Percentiles rank a stretch among this genome's conserved stretches.
Conservation (phyloP, 2,113 vertebrate genomes). For the Zosterops lateralis region DNA sequence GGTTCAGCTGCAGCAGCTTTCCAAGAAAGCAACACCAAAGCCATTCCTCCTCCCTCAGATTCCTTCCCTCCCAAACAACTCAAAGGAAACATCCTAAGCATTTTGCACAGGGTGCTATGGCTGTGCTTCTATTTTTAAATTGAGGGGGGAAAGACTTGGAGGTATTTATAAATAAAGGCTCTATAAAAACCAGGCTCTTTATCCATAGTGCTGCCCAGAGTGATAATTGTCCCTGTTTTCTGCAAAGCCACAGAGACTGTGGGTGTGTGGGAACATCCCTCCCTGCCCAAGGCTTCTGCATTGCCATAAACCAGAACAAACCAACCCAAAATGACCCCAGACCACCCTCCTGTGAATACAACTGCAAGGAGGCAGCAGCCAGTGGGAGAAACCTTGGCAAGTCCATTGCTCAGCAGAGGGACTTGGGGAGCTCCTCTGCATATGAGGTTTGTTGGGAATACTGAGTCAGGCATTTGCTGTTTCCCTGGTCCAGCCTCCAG, state of each 20-base stretch:
- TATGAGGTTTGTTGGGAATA: neutral
- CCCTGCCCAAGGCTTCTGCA: neutral
- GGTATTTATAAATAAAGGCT: constrained; percentile 39
- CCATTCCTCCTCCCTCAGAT: constrained; percentile 11
- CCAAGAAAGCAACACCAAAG: constrained; percentile 30
- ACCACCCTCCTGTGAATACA: accelerated
- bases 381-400: neutral
- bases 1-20: constrained; percentile 26
- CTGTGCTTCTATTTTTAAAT: constrained; percentile 32
- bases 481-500: neutral
- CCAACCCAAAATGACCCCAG: neutral
- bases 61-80: neutral
- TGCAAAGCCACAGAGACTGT: neutral
- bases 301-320: neutral
- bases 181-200: neutral
- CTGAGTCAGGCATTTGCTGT: neutral
- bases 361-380: neutral
- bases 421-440: accelerated
- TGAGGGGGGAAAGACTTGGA: neutral
- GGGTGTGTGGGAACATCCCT: neutral
- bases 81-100: constrained; percentile 22
- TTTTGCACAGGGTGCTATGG: neutral
- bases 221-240: neutral
- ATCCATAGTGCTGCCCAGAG: neutral
- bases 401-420: accelerated